Base-by-base conservation (phyloP, 2,113 vertebrate species). In the Carlito syrichta region DNA sequence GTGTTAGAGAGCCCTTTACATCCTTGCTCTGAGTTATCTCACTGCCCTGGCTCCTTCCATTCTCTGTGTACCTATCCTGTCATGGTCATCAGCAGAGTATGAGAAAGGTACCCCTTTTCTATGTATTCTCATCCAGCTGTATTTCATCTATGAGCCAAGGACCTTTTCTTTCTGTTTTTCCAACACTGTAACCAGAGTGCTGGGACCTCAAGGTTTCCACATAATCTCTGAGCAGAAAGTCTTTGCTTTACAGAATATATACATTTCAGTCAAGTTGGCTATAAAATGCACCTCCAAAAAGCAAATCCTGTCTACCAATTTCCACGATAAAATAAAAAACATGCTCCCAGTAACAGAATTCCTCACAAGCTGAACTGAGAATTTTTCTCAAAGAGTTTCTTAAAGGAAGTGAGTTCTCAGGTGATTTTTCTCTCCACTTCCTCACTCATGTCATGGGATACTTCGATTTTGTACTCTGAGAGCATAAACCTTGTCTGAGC, bases 281-380 rank as follows among this genome's bases (percentile, higher is more conserved):
- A 14, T 1, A 52, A 74, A 94, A 86, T 50, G 43, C 63, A 58
- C 27, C 23, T 71, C 60, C n/a, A n/a, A 23, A 88, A 89, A 40
- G 60, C 19, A 93, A 76, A 85, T 43, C 13, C 30, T 60, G 50
- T 62, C 74, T 63, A 17, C 25, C 74, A 73, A 86, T 50, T 81
- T 92, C 79, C 71, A 66, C 19, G 56, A 71, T 84, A 23, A 45
- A 66, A 68, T 81, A 22, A 88, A 95, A 96, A 71, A 16, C 56
- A 40, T 5, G 3, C 82, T 45, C 45, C 13, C n/a, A n/a, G 17
- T 40, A 74, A 56, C 69, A 84, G 68, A 79, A 89, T 79, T 77
- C 40, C 52, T 40, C 54, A 76, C 0, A 54, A 30, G 23, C 63
- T 38, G 32, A 95, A 85, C 23, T 50, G 73, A 82, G 62, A 74